Percentiles rank a stretch among this genome's conserved stretches.
Evolutionary conservation across 2,797 vertebrate species (phyloP).

Genomic region (Mus spretus): DNA sequence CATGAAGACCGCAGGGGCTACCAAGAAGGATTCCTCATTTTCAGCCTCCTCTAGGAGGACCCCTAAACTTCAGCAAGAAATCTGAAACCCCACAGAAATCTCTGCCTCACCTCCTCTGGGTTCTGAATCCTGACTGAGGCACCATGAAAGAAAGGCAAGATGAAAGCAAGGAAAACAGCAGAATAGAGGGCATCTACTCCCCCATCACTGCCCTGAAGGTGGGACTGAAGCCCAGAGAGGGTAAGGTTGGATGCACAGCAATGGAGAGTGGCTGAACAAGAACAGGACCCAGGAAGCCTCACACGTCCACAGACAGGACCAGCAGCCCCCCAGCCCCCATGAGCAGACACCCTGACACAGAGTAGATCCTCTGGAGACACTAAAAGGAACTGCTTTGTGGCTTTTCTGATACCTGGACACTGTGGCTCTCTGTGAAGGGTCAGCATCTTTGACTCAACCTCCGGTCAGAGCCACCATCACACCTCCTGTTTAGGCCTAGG

Average conservation of each 20-base stretch:
- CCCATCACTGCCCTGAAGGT: background rate
- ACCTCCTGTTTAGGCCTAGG: constrained; percentile 6
- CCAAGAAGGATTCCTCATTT: background rate
- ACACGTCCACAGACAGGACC: background rate
- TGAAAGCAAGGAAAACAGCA: background rate
- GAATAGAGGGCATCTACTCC: background rate
- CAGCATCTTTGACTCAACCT: background rate
- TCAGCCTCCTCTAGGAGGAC: background rate
- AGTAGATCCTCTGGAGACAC: background rate
- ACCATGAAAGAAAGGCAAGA: background rate
- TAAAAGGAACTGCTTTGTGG: background rate
- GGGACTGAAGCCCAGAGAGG: background rate
- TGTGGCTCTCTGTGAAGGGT: background rate
- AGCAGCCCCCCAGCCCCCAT: background rate
- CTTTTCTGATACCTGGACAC: background rate
- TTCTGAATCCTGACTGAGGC: background rate
- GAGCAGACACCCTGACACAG: background rate
- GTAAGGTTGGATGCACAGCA: background rate
- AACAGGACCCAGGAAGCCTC: background rate
- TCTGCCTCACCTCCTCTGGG: background rate
- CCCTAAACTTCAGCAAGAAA: background rate
- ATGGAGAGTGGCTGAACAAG: background rate
- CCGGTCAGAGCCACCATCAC: background rate
- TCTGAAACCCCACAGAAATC: background rate
- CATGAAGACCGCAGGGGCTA: background rate